These are phyloP conservation scores for Bryconaethiops microstoma DNA, from an alignment of 2,797 vertebrate species.

Conservation along the genomic window DNA sequence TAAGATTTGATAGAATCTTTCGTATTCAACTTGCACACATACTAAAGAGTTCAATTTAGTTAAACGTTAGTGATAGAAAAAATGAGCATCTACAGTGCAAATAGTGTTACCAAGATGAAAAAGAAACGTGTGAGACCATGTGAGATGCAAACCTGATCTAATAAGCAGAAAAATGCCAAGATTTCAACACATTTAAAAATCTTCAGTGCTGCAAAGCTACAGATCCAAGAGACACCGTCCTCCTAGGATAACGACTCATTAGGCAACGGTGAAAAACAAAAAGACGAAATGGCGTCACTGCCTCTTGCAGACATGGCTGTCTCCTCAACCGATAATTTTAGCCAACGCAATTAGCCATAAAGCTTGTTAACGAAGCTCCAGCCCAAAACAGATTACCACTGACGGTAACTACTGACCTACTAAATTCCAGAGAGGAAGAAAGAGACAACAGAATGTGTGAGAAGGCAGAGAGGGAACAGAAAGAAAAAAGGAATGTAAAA, in stretches of 20 bases:
- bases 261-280: constrained; percentile 1
- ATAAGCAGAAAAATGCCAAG: constrained; percentile 23
- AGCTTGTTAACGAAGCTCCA: constrained; percentile 70
- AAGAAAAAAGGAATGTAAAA: background rate
- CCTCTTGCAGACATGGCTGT: constrained; percentile 46
- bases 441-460: constrained; percentile 3
- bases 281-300: constrained; percentile 14
- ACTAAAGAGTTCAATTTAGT: too few species aligned
- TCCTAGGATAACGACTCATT: constrained; percentile 1
- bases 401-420: constrained; percentile 63
- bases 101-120: background rate
- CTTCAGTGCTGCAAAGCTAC: background rate
- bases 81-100: too few species aligned
- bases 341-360: constrained; percentile 69
- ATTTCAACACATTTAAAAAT: background rate
- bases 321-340: constrained; percentile 66
- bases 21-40: too few species aligned
- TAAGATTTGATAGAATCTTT: too few species aligned
- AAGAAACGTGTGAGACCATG: background rate
- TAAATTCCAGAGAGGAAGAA: constrained; percentile 52
- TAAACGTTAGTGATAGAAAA: too few species aligned
- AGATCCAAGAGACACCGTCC: background rate
- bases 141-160: constrained; percentile 14
- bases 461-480: background rate
- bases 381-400: constrained; percentile 66